Conservation (phyloP, 1,140 invertebrate genomes). For the Pomacea maculata region DNA sequence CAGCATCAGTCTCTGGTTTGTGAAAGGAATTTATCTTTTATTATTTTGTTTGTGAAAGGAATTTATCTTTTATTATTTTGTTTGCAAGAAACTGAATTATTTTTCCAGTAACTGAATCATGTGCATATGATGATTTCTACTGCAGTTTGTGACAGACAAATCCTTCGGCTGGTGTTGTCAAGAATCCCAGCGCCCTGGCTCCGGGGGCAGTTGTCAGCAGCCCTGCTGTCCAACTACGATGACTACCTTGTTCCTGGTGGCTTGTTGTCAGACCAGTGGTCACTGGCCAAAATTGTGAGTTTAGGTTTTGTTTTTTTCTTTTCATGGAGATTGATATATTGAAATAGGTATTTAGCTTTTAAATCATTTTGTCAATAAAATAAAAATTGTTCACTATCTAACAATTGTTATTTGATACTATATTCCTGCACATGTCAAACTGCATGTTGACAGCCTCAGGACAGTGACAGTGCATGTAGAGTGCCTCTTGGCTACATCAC, state of each 20-base stretch:
- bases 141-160: not conserved
- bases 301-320: not conserved
- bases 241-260: constrained; percentile 32
- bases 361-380: not conserved
- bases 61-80: too few species aligned
- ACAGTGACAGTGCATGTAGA: too few species aligned
- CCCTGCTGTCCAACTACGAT: constrained; percentile 26
- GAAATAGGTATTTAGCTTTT: not conserved
- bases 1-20: constrained; percentile 6
- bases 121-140: too few species aligned
- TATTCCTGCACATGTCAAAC: not conserved
- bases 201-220: constrained; percentile 1
- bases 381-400: not conserved
- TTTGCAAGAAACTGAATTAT: too few species aligned
- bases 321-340: not conserved
- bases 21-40: too few species aligned
- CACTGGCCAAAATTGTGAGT: constrained; percentile 27
- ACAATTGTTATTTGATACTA: not conserved
- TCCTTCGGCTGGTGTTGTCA: not conserved
- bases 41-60: too few species aligned
- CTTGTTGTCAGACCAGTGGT: constrained; percentile 18
- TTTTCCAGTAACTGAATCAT: too few species aligned
- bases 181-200: constrained; percentile 7
- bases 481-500: too few species aligned
- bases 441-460: not conserved